These are phyloP conservation scores for Sphenodon punctatus DNA, from an alignment of 2,797 vertebrate genomes.

Conservation along the genomic window DNA sequence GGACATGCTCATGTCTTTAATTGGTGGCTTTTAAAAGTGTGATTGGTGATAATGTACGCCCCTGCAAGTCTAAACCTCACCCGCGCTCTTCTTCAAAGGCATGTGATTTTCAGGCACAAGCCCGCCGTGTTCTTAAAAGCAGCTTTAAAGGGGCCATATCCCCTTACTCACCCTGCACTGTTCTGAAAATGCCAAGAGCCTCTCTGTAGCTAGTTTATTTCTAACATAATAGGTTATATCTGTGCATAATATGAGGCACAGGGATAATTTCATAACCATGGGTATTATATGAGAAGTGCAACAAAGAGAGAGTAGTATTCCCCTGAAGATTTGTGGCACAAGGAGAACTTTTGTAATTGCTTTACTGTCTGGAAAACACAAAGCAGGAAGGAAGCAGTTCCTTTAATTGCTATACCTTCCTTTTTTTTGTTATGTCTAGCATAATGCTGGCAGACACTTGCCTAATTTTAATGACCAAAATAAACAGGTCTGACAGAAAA, in stretches of 20 bases:
- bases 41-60: too few relatives aligned
- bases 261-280: rapidly evolving
- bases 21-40: too few relatives aligned
- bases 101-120: too few relatives aligned
- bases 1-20: too few relatives aligned
- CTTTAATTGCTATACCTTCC: background rate
- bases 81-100: too few relatives aligned
- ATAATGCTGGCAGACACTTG: background rate
- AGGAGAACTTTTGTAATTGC: background rate
- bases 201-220: too few relatives aligned
- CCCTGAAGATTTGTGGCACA: background rate
- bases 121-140: too few relatives aligned
- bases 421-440: background rate
- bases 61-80: too few relatives aligned
- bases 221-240: background rate
- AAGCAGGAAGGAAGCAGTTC: background rate
- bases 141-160: too few relatives aligned
- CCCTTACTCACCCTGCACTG: too few relatives aligned
- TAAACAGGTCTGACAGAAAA: background rate
- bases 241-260: background rate
- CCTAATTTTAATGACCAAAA: background rate
- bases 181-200: too few relatives aligned
- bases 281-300: background rate
- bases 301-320: background rate
- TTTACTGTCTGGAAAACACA: background rate